These are phyloP conservation scores for Phyllotreta cruciferae DNA, from an alignment of 2,888 invertebrate species.

Conservation along the genomic window DNA sequence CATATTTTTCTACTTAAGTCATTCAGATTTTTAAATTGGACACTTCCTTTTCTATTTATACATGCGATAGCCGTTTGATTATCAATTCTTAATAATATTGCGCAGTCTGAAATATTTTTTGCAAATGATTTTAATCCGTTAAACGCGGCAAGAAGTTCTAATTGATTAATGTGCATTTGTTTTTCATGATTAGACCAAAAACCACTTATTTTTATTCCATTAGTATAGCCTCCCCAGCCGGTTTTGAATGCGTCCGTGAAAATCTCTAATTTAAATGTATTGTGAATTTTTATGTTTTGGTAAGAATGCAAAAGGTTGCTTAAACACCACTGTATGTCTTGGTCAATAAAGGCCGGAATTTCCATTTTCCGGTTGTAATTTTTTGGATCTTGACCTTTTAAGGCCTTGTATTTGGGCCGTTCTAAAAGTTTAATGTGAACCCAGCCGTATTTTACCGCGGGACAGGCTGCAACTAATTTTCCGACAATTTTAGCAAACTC, in stretches of 20 bases:
- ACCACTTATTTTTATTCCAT: slow-evolving; percentile 10
- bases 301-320: too few relatives aligned
- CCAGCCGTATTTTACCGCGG: too few relatives aligned
- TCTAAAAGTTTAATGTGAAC: too few relatives aligned
- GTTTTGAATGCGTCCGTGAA: slow-evolving; percentile 14
- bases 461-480: too few relatives aligned
- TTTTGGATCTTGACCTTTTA: too few relatives aligned
- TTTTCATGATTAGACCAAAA: slow-evolving; percentile 14
- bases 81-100: slow-evolving; percentile 22
- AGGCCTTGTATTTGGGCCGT: too few relatives aligned
- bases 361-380: too few relatives aligned
- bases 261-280: not conserved
- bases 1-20: slow-evolving; percentile 21
- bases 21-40: slow-evolving; percentile 22
- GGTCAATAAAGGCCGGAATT: too few relatives aligned
- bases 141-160: slow-evolving; percentile 20
- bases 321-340: too few relatives aligned
- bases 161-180: slow-evolving; percentile 10
- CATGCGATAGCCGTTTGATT: slow-evolving; percentile 30
- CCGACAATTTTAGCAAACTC: too few relatives aligned
- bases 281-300: too few relatives aligned
- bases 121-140: slow-evolving; percentile 21
- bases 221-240: slow-evolving; percentile 12
- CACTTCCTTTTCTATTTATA: slow-evolving; percentile 29
- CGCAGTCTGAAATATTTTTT: not conserved